A percentile compares a stretch with the other conserved stretches of the same genome.
These are phyloP conservation scores for Oophaga sylvatica DNA, from an alignment of 2,797 vertebrate genomes.

Conservation along the genomic window DNA sequence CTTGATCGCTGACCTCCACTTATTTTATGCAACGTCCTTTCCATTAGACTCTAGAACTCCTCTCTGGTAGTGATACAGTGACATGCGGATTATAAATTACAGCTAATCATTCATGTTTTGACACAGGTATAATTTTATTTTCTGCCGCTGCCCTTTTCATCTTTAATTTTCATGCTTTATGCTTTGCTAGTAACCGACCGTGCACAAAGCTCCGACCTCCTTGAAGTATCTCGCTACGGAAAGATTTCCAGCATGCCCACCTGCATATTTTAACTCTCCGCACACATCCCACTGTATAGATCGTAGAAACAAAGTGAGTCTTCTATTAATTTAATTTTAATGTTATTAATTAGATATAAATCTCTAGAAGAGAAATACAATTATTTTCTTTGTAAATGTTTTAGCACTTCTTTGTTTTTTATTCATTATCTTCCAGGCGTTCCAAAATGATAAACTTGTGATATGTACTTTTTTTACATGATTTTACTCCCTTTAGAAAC, in stretches of 20 bases:
- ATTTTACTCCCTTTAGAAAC: too few species aligned
- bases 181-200: neutral
- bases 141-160: slow-evolving; percentile 26
- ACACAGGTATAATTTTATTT: slow-evolving; percentile 29
- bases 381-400: too few species aligned
- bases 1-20: slow-evolving; percentile 18
- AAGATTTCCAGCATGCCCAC: slow-evolving; percentile 7
- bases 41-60: slow-evolving; percentile 7
- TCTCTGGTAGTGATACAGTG: slow-evolving; percentile 6
- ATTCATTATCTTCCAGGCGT: too few species aligned
- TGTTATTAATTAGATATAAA: too few species aligned
- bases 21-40: slow-evolving; percentile 24
- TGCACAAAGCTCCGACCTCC: neutral
- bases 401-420: too few species aligned
- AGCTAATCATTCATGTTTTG: slow-evolving; percentile 41
- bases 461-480: too few species aligned
- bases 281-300: neutral
- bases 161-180: slow-evolving; percentile 30
- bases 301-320: neutral
- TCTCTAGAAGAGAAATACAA: too few species aligned
- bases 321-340: neutral
- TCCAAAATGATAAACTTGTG: too few species aligned
- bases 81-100: slow-evolving; percentile 34
- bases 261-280: slow-evolving; percentile 23
- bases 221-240: neutral